Evolutionary conservation across 2,113 vertebrate species (phyloP).

Genomic region (Potamarius usumacintae): DNA sequence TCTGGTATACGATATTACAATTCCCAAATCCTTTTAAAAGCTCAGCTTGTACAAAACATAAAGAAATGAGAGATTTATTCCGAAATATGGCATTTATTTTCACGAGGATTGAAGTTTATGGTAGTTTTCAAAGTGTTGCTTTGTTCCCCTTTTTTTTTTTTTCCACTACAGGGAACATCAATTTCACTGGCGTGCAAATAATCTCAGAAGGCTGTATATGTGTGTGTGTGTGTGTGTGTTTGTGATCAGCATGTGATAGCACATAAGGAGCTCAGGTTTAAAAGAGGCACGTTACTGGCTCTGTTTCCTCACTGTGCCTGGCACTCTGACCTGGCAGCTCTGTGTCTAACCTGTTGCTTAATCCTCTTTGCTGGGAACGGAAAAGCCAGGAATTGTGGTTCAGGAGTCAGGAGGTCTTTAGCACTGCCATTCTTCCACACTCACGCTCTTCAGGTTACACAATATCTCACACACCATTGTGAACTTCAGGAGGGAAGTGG

Average conservation of each 20-base stretch:
- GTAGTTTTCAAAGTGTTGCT: not conserved
- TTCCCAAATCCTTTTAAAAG: not conserved
- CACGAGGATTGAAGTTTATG: not conserved
- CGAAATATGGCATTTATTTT: not conserved
- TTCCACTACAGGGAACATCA: not conserved
- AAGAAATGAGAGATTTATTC: not conserved
- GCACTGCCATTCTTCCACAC: constrained; percentile 17
- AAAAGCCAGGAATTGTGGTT: constrained; percentile 23
- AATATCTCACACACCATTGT: constrained; percentile 2
- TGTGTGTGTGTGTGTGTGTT: constrained; percentile 16
- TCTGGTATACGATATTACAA: too few relatives aligned
- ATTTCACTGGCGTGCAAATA: not conserved
- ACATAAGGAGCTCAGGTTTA: constrained; percentile 35
- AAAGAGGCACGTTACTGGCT: constrained; percentile 43
- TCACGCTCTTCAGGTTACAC: constrained; percentile 31
- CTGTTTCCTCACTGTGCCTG: constrained; percentile 27
- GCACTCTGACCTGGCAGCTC: constrained; percentile 40
- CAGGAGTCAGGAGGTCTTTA: constrained; percentile 23
- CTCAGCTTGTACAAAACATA: not conserved
- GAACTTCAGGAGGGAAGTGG: not conserved
- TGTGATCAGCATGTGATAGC: constrained; percentile 28
- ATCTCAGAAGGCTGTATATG: not conserved
- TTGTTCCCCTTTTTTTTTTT: too few relatives aligned
- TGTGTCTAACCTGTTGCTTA: constrained; percentile 50
- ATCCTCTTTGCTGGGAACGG: constrained; percentile 39